These are phyloP conservation scores for Cyprinella venusta DNA, from an alignment of 2,797 vertebrate genomes.

Conservation along the genomic window DNA sequence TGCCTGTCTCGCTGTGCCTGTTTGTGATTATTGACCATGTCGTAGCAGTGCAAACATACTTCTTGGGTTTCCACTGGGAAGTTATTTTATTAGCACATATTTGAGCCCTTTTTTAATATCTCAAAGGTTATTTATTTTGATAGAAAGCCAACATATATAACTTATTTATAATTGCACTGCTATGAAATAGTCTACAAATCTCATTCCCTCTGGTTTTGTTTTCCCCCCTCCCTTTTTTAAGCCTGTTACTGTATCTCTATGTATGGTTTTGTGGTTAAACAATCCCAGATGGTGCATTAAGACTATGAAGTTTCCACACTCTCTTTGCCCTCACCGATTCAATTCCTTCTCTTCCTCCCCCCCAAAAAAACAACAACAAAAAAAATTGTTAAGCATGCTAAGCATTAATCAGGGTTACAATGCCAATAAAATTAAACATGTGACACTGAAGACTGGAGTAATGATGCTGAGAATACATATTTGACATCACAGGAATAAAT, in stretches of 20 bases:
- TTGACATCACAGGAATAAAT: not conserved
- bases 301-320: slow-evolving; percentile 1
- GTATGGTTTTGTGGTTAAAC: slow-evolving; percentile 19
- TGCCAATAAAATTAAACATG: not conserved
- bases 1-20: slow-evolving; percentile 57
- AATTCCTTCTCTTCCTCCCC: not conserved
- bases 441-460: not conserved
- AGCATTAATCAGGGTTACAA: not conserved
- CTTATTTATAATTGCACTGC: slow-evolving; percentile 35
- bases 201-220: slow-evolving; percentile 42
- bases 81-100: not conserved
- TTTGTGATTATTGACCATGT: slow-evolving; percentile 41
- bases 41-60: slow-evolving; percentile 26
- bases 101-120: not conserved
- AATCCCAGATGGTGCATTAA: slow-evolving; percentile 30
- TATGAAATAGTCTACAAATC: slow-evolving; percentile 41
- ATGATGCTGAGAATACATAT: not conserved
- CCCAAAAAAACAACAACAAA: not conserved
- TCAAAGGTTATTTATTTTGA: slow-evolving; percentile 4
- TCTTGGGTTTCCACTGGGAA: not conserved
- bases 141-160: slow-evolving; percentile 1
- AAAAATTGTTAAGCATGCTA: not conserved
- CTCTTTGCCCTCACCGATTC: not conserved
- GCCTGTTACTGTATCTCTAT: slow-evolving; percentile 38
- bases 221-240: not conserved